These are phyloP conservation scores for Drosophila lini DNA, from an alignment of 1,140 invertebrate genomes.

Conservation along the genomic window DNA sequence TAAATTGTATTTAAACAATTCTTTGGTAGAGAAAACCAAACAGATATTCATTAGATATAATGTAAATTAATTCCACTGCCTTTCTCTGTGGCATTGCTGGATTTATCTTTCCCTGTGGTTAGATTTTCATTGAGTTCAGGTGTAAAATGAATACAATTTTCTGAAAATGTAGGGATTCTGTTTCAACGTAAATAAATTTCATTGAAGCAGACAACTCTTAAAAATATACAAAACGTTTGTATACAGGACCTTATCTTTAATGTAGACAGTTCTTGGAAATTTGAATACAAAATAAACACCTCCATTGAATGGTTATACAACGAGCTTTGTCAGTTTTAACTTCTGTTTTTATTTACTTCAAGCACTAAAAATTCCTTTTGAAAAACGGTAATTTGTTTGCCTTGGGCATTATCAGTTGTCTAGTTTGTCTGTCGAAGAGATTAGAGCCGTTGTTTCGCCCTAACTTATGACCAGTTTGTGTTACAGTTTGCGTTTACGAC, in stretches of 20 bases:
- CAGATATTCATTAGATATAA: not conserved
- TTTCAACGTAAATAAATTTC: conserved; percentile 8
- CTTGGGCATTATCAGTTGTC: conserved; percentile 26
- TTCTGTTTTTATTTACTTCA: conserved; percentile 3
- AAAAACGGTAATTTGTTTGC: conserved; percentile 28
- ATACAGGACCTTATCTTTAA: not conserved
- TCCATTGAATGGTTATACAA: not conserved
- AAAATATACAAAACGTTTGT: not conserved
- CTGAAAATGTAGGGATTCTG: not conserved
- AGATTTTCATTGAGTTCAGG: not conserved
- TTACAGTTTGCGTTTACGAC: conserved; percentile 31
- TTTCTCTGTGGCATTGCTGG: not conserved
- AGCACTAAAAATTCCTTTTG: conserved; percentile 15
- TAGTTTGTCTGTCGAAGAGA: conserved; percentile 24
- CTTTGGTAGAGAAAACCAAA: not conserved
- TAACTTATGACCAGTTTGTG: conserved; percentile 15
- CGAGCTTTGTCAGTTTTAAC: conserved; percentile 1
- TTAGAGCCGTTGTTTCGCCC: conserved; percentile 15
- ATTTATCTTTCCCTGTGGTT: not conserved
- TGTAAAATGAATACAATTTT: no score
- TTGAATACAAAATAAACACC: conserved; percentile 4
- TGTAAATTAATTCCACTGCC: not conserved
- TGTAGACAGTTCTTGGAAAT: not conserved
- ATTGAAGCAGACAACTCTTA: not conserved
- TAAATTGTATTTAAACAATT: not conserved